Evolutionary conservation across 1,140 invertebrate species (phyloP), one percentile per base, ranked within the genome.

Genomic region (Saxidomus purpurata): DNA sequence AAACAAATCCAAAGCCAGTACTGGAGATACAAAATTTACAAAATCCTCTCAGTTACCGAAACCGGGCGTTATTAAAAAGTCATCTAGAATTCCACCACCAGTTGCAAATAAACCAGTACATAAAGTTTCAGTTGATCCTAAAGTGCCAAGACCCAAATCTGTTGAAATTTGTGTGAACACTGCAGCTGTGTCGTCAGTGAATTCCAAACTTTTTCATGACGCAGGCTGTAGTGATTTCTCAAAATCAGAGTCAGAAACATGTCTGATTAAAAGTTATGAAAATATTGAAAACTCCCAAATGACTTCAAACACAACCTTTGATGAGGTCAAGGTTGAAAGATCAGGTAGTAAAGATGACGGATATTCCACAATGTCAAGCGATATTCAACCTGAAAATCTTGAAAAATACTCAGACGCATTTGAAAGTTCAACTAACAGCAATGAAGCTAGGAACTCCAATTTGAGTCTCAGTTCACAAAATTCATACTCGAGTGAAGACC

Each of bases 341-440:
- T 94, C 95, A 97, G 97, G 97, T 17, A 98, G 97, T 89, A 97
- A 97, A 90, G 98, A 98, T 95, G 98, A 98, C 95, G 98, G 98
- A 0, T 98, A 98, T 94, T 98, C 98, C 40, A 98, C 98, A 4
- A 98, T 98, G 98, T 98, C 98, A 0, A 98, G 97, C 92, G 98
- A 98, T 94, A 97, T 98, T 2, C 97, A 98, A 76, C 94, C 94
- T 71, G 93, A 94, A 81, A 87, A 90, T 55, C 67, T 94, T 59
- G 94, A 95, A 84, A 94, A 93, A 83, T 94, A 82, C 87, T 89
- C 87, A 34, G 87, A 89, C 40, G 91, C 90, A 38, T 91, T 93
- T 89, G 93, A 93, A 71, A 92, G 87, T 52, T 92, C 93, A 0
- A 89, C 90, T 34, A 92, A 91, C 89, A 92, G 92, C 52, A 91